phyloP scores from a whole-genome alignment of 2,888 invertebrate species.

The Ashinkailepas kermadecensis region DNA sequence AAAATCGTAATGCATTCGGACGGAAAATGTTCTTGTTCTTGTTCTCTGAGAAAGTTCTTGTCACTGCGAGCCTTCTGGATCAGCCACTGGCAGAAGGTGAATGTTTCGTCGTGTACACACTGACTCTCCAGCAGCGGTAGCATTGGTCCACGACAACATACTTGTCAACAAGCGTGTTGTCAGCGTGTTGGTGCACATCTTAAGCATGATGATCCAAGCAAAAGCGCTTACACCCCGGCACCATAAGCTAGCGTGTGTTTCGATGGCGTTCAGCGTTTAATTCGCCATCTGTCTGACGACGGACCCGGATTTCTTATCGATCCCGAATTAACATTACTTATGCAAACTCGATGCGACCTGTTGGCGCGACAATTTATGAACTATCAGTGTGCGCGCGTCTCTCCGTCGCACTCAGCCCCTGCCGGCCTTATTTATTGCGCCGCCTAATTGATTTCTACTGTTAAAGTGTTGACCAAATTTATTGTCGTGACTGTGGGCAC shows the following conservation, averaged over 20 bases:
- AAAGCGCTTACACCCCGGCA: not conserved
- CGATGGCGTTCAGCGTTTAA: not conserved
- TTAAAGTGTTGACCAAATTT: conserved; percentile 21
- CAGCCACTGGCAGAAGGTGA: too few species aligned
- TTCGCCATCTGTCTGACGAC: not conserved
- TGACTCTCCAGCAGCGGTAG: too few species aligned
- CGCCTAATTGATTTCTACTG: conserved; percentile 22
- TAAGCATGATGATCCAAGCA: too few species aligned
- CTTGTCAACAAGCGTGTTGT: too few species aligned
- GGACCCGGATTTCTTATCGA: not conserved
- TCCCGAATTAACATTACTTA: conserved; percentile 10
- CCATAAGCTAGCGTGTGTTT: not conserved
- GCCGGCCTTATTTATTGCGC: conserved; percentile 16
- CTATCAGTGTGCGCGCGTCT: not conserved
- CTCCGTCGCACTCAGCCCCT: not conserved
- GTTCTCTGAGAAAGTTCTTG: too few species aligned
- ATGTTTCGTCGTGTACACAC: too few species aligned
- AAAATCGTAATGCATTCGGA: too few species aligned
- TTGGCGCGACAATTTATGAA: not conserved
- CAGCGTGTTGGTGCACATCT: too few species aligned
- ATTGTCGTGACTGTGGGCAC: not conserved
- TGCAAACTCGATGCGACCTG: conserved; percentile 2
- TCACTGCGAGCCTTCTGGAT: too few species aligned
- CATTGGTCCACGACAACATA: too few species aligned
- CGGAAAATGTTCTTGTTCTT: too few species aligned